A percentile compares a stretch with the other conserved stretches of the same genome.
Conservation (phyloP, 2,888 invertebrate genomes). For the Nomada ferruginata region DNA sequence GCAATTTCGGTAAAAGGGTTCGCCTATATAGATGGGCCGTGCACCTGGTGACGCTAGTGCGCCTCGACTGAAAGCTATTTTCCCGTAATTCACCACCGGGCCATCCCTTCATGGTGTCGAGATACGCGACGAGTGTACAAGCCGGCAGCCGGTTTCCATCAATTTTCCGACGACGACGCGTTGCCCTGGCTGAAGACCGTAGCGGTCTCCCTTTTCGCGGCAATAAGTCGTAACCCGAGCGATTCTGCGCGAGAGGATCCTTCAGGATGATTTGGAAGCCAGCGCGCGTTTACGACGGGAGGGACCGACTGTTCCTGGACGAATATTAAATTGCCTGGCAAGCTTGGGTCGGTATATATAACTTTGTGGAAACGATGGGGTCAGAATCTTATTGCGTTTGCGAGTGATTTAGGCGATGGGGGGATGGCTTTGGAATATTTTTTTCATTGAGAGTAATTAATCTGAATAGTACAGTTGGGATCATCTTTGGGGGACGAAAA, state of each 20-base stretch:
- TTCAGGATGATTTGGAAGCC: not conserved
- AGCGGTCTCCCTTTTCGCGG: conserved; percentile 20
- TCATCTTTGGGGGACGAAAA: no score
- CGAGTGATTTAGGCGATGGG: not conserved
- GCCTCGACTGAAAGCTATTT: conserved; percentile 80
- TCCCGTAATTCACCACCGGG: conserved; percentile 77
- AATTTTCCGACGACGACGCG: conserved; percentile 62
- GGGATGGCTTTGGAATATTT: not conserved
- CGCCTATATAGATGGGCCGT: conserved; percentile 74
- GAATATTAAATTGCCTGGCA: conserved; percentile 33
- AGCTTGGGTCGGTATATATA: conserved; percentile 3
- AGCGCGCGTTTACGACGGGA: conserved; percentile 34
- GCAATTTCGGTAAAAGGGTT: conserved; percentile 84
- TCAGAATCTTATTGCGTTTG: not conserved
- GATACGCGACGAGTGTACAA: conserved; percentile 57
- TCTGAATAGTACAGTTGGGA: no score
- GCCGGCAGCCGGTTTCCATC: conserved; percentile 60
- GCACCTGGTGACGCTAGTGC: conserved; percentile 79
- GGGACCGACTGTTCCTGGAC: conserved; percentile 10
- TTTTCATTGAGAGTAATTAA: no score
- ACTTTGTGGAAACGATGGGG: not conserved
- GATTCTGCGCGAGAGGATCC: not conserved
- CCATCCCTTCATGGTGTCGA: conserved; percentile 35
- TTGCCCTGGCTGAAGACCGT: conserved; percentile 20
- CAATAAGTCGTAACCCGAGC: conserved; percentile 57